Evolutionary conservation across 2,888 invertebrate genomes (phyloP), one percentile per base, ranked within the genome.

Genomic region (Limnephilus marmoratus): DNA sequence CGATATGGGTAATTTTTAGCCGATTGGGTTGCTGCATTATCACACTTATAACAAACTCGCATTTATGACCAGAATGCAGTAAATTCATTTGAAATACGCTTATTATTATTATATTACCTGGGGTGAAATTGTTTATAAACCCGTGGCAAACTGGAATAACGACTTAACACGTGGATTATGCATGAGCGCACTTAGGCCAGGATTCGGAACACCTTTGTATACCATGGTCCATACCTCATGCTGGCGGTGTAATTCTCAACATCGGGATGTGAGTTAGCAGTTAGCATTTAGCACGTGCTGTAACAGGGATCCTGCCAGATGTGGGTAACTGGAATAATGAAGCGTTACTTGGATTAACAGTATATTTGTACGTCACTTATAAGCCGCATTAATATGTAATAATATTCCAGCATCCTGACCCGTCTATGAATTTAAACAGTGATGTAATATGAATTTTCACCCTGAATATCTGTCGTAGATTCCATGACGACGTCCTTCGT

Each of bases 121-220:
- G 68, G 9, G 68, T n/a, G 68, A 68, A 68, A 68, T 68, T 68
- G 68, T 68, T 68, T 68, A 82, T 82, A 82, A 82, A 82, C 82
- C 29, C 34, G 34, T 82, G 82, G 82, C 18, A 82, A 82, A 82
- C 82, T 82, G 18, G 82, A 82, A 82, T 82, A 82, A 82, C 82
- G 82, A 24, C 68, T 68, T 24, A 68, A 24, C n/a, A n/a, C n/a
- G 68, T n/a, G 68, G 68, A 68, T 68, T 68, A 68, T 68, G 24
- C 24, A 68, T 68, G 68, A 68, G 68, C 68, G n/a, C 68, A 68
- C 68, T 68, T 68, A 68, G 24, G 9, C 68, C 24, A 68, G 68
- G 68, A 68, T 68, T 68, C 68, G 2, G n/a, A 24, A 24, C 24
- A 68, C 68, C 68, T 68, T 68, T 68, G 68, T 9, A 68, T 9